phyloP scores from a whole-genome alignment of 2,797 vertebrate genomes.

The Luscinia megarhynchos region DNA sequence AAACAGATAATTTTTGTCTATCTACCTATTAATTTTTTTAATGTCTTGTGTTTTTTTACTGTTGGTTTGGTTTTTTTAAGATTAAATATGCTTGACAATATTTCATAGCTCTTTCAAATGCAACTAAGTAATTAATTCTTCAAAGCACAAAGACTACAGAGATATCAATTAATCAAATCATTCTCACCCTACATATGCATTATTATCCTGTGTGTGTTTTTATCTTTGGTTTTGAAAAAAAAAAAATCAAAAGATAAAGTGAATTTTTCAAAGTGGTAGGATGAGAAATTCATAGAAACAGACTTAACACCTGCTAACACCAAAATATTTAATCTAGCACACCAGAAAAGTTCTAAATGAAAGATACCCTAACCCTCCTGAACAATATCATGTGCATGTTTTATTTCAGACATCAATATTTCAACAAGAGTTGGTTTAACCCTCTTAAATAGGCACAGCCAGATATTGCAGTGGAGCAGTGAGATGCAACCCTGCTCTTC shows the following conservation, averaged over 20 bases:
- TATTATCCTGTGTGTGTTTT: background rate
- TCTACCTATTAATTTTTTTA: background rate
- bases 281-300: background rate
- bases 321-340: background rate
- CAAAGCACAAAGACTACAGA: background rate
- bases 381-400: rapidly evolving
- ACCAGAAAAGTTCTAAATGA: background rate
- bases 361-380: rapidly evolving
- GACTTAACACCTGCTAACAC: background rate
- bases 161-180: background rate
- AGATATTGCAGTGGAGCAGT: background rate
- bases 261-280: background rate
- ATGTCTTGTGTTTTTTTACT: background rate
- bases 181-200: background rate
- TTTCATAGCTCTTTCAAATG: background rate
- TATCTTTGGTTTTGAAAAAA: background rate
- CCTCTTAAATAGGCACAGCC: rapidly evolving
- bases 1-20: background rate
- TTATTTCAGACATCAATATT: background rate
- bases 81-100: background rate
- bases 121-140: background rate
- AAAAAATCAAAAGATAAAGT: background rate
- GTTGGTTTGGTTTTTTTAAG: background rate
- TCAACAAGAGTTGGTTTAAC: background rate
- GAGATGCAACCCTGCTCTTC: background rate